Evolutionary conservation across 2,113 vertebrate species (phyloP).

Genomic region (Pterocles orientalis): DNA sequence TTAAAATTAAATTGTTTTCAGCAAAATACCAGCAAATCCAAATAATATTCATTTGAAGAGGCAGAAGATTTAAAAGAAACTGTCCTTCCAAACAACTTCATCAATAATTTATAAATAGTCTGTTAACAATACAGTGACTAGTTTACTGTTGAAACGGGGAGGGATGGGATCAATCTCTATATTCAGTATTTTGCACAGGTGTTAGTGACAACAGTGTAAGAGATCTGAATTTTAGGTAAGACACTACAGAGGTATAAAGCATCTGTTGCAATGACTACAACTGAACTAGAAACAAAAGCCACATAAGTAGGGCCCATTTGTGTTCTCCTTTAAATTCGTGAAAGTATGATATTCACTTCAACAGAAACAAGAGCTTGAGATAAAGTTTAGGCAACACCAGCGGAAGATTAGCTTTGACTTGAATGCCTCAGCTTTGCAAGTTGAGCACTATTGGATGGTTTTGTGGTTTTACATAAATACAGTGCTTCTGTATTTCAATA

Average conservation of each 20-base stretch:
- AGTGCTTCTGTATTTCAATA: not conserved
- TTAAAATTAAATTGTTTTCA: not conserved
- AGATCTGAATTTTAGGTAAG: not conserved
- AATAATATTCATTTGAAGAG: not conserved
- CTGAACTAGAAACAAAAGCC: not conserved
- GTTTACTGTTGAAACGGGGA: not conserved
- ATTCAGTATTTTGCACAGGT: not conserved
- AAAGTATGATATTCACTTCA: not conserved
- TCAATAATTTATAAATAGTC: rapidly evolving
- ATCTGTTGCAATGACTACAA: not conserved
- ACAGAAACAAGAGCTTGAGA: not conserved
- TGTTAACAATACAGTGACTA: not conserved
- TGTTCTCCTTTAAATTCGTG: not conserved
- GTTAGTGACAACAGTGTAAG: not conserved
- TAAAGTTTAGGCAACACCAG: not conserved
- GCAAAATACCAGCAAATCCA: not conserved
- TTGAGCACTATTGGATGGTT: not conserved
- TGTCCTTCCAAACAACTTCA: not conserved
- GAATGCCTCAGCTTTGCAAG: not conserved
- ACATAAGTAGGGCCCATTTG: rapidly evolving
- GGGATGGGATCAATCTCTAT: too few relatives aligned
- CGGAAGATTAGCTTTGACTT: not conserved
- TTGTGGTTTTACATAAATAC: not conserved
- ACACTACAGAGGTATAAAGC: not conserved
- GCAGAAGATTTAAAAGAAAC: not conserved